Percentiles rank a stretch among this genome's conserved stretches.
Conservation (phyloP, 2,888 invertebrate genomes). For the Gymnoscelis rufifasciata region DNA sequence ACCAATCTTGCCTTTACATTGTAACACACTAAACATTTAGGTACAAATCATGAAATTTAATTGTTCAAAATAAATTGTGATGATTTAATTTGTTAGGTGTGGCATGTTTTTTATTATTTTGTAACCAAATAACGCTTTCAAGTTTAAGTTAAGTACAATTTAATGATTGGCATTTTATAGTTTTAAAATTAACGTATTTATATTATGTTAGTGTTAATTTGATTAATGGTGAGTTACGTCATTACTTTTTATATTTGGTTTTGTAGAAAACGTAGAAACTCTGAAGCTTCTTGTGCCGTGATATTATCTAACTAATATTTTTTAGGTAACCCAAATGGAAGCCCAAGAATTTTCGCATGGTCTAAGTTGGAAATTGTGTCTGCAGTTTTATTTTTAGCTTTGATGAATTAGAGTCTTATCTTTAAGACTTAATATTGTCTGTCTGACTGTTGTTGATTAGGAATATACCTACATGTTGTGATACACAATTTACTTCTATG, state of each 20-base stretch:
- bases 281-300: slow-evolving; percentile 30
- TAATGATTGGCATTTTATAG: slow-evolving; percentile 30
- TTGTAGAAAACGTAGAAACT: slow-evolving; percentile 26
- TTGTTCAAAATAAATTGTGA: slow-evolving; percentile 28
- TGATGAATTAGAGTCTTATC: not conserved
- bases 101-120: slow-evolving; percentile 31
- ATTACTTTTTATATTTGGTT: slow-evolving; percentile 37
- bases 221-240: slow-evolving; percentile 59
- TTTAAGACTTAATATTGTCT: slow-evolving; percentile 44
- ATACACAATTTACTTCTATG: slow-evolving; percentile 66
- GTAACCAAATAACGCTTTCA: slow-evolving; percentile 28
- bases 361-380: slow-evolving; percentile 62
- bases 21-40: slow-evolving; percentile 34
- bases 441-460: slow-evolving; percentile 71
- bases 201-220: slow-evolving; percentile 72
- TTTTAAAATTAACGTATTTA: slow-evolving; percentile 42
- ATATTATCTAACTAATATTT: slow-evolving; percentile 67
- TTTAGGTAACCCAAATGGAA: slow-evolving; percentile 78
- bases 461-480: slow-evolving; percentile 60
- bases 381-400: slow-evolving; percentile 47
- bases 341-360: slow-evolving; percentile 68
- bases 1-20: slow-evolving; percentile 42
- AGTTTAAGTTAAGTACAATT: slow-evolving; percentile 26
- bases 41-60: slow-evolving; percentile 30
- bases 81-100: slow-evolving; percentile 27